Evolutionary conservation across 2,888 invertebrate genomes (phyloP).

Genomic region (Masnerella sp.): DNA sequence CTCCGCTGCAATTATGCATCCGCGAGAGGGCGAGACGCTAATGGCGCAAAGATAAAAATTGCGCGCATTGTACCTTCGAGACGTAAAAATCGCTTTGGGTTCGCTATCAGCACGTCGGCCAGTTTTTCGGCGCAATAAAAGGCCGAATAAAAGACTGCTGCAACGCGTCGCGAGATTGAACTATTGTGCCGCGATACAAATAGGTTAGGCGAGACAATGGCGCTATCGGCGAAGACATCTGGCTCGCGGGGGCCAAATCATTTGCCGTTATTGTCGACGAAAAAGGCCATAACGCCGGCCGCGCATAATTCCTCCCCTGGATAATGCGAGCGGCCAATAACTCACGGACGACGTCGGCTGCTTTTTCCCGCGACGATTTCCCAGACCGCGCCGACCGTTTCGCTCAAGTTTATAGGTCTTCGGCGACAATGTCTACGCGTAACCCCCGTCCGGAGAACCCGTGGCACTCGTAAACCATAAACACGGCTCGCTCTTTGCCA

Average conservation of each 20-base stretch:
- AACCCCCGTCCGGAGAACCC: conserved; percentile 53
- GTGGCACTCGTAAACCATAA: conserved; percentile 58
- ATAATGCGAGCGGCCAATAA: conserved; percentile 45
- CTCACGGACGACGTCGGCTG: conserved; percentile 30
- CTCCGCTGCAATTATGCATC: too few species aligned
- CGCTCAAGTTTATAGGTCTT: conserved; percentile 55
- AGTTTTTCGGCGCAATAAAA: conserved; percentile 41
- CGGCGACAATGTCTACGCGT: conserved; percentile 54
- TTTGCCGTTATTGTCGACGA: conserved; percentile 40
- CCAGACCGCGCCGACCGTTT: conserved; percentile 30
- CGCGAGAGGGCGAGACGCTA: conserved; percentile 5
- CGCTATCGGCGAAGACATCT: conserved; percentile 35
- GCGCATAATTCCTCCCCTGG: conserved; percentile 19
- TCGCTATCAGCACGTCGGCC: conserved; percentile 26
- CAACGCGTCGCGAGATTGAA: conserved; percentile 18
- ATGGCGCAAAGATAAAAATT: conserved; percentile 32
- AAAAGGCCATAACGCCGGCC: conserved; percentile 28
- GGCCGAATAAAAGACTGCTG: conserved; percentile 23
- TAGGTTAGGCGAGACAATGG: conserved; percentile 46
- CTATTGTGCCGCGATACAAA: conserved; percentile 42
- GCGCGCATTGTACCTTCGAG: conserved; percentile 22
- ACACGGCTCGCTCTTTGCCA: conserved; percentile 50
- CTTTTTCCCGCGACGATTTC: conserved; percentile 38
- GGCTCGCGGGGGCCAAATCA: conserved; percentile 40
- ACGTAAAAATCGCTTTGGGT: conserved; percentile 19